A percentile compares a stretch with the other conserved stretches of the same genome.
phyloP scores from a whole-genome alignment of 2,113 vertebrate genomes.

The Dasyornis broadbenti region DNA sequence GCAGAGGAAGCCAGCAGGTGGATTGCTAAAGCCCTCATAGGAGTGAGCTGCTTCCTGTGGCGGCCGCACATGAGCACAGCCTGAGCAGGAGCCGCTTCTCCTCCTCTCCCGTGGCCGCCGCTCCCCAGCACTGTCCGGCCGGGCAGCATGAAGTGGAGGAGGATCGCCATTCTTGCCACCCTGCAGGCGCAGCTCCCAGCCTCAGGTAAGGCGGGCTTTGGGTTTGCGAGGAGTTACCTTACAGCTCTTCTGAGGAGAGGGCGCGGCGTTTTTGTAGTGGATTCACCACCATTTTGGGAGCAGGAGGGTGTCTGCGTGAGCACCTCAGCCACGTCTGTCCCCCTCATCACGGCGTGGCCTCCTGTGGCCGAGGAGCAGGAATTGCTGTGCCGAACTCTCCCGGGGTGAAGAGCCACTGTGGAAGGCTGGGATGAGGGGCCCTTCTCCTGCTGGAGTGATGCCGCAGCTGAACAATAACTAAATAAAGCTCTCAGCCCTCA shows the following conservation, averaged over 20 bases:
- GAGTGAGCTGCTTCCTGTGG: conserved; percentile 72
- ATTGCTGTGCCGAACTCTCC: fast-evolving
- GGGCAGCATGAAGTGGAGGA: conserved; percentile 48
- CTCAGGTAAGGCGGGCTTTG: conserved; percentile 47
- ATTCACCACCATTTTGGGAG: background rate
- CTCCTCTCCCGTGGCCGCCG: background rate
- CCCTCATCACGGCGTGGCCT: fast-evolving
- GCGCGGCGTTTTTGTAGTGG: background rate
- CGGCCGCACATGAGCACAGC: background rate
- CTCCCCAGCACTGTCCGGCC: fast-evolving
- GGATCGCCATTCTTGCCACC: fast-evolving
- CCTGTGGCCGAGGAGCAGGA: fast-evolving
- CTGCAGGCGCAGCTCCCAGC: conserved; percentile 37
- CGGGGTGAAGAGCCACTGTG: background rate
- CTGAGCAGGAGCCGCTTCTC: background rate
- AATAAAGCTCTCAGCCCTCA: background rate
- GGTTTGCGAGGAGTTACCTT: fast-evolving
- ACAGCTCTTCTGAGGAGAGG: background rate
- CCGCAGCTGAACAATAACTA: background rate
- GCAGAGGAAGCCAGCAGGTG: conserved; percentile 48
- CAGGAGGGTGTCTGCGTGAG: background rate
- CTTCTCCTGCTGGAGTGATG: background rate
- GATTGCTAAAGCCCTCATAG: background rate
- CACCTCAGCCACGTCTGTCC: fast-evolving
- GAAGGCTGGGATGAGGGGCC: background rate